Evolutionary conservation across 1,140 invertebrate genomes (phyloP).

Genomic region (Papilio aristodemus): DNA sequence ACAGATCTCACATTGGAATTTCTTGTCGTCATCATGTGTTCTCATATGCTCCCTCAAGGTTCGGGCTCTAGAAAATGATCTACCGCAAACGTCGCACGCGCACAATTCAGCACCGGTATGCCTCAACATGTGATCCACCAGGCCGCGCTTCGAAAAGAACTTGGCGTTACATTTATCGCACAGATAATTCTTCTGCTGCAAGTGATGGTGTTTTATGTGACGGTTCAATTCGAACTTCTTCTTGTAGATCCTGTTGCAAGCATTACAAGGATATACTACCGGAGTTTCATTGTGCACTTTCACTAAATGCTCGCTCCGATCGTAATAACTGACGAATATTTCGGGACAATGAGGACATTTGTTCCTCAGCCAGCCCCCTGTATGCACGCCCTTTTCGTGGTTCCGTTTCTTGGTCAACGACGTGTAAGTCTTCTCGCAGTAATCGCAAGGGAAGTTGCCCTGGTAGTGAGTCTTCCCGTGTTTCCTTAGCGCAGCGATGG

Average conservation of each 20-base stretch:
- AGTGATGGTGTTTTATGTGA: constrained; percentile 74
- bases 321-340: constrained; percentile 76
- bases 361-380: constrained; percentile 68
- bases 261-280: constrained; percentile 71
- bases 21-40: constrained; percentile 82
- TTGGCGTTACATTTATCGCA: constrained; percentile 77
- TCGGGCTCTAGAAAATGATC: constrained; percentile 84
- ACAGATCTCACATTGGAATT: constrained; percentile 82
- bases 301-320: constrained; percentile 69
- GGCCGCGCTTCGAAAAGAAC: constrained; percentile 72
- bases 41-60: constrained; percentile 88
- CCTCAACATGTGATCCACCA: constrained; percentile 70
- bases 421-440: constrained; percentile 65
- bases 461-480: constrained; percentile 72
- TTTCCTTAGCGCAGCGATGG: constrained; percentile 68
- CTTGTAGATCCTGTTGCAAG: constrained; percentile 75
- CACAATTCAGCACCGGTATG: constrained; percentile 69
- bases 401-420: constrained; percentile 71
- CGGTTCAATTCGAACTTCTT: constrained; percentile 72
- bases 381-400: constrained; percentile 72
- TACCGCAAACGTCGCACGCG: constrained; percentile 88
- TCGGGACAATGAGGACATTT: constrained; percentile 77
- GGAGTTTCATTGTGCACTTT: constrained; percentile 70
- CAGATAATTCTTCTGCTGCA: constrained; percentile 70
- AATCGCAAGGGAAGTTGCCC: constrained; percentile 69